A percentile compares a stretch with the other conserved stretches of the same genome.
Evolutionary conservation across 2,888 invertebrate species (phyloP).

Genomic region (Chrysolina haemoptera): DNA sequence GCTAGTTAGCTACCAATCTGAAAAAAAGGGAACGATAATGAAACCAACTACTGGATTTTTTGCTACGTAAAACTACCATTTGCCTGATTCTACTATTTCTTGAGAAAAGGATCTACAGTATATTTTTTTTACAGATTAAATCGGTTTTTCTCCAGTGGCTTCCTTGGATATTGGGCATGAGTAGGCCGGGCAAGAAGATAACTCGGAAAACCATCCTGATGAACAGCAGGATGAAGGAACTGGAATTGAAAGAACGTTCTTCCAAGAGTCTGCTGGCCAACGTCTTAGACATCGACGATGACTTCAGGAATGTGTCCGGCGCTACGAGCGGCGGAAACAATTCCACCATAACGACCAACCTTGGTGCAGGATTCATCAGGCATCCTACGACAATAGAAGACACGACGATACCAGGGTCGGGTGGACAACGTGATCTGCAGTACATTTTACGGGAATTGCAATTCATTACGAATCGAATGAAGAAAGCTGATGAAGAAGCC

Average conservation of each 20-base stretch:
- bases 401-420: slow-evolving; percentile 67
- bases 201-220: slow-evolving; percentile 91
- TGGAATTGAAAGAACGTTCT: slow-evolving; percentile 94
- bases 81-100: no score
- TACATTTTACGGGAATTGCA: slow-evolving; percentile 93
- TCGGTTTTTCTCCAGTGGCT: slow-evolving; percentile 97
- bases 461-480: slow-evolving; percentile 95
- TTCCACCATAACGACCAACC: slow-evolving; percentile 66
- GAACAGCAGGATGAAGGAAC: slow-evolving; percentile 92
- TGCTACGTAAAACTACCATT: no score
- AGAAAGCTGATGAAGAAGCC: slow-evolving; percentile 93
- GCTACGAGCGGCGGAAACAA: slow-evolving; percentile 69
- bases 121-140: slow-evolving; percentile 80
- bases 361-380: slow-evolving; percentile 75
- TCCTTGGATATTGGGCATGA: slow-evolving; percentile 97
- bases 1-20: no score
- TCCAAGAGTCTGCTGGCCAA: slow-evolving; percentile 95
- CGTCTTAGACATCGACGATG: slow-evolving; percentile 96
- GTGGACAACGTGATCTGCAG: slow-evolving; percentile 89
- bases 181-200: slow-evolving; percentile 95
- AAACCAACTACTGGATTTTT: no score
- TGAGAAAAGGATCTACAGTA: slow-evolving; percentile 27
- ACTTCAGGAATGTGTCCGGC: slow-evolving; percentile 85
- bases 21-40: no score
- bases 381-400: slow-evolving; percentile 85